phyloP scores from a whole-genome alignment of 2,797 vertebrate species.

The Amblyraja radiata region DNA sequence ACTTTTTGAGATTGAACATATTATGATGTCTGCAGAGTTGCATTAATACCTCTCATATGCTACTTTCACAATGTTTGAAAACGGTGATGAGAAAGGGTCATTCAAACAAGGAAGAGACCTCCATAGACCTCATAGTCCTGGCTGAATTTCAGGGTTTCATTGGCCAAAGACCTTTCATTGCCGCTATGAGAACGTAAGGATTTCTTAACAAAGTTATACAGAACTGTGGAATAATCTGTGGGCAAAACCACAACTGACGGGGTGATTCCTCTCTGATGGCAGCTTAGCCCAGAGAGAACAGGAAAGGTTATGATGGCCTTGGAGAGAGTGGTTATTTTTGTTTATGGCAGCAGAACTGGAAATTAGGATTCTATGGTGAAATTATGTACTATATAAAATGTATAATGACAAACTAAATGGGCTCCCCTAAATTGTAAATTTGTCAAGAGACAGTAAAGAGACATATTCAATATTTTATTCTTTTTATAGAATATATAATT shows the following conservation, averaged over 20 bases:
- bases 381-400: neutral
- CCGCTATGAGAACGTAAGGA: neutral
- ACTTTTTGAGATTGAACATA: neutral
- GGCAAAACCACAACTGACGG: neutral
- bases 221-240: neutral
- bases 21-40: neutral
- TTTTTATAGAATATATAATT: conserved; percentile 9
- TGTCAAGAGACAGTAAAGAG: neutral
- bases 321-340: neutral
- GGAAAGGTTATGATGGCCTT: neutral
- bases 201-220: neutral
- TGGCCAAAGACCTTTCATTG: neutral
- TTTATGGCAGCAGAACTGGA: neutral
- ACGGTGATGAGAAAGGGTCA: neutral
- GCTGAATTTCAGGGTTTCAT: neutral
- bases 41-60: neutral
- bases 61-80: neutral
- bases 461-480: neutral
- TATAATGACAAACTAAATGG: neutral
- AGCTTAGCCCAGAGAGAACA: neutral
- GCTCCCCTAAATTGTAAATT: neutral
- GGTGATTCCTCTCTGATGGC: neutral
- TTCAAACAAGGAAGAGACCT: neutral
- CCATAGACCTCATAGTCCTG: neutral
- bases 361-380: neutral